Percentiles rank a stretch among this genome's conserved stretches.
Conservation (phyloP, 35 echinoderm and acorn worm species). For the Eucidaris tribuloides region DNA sequence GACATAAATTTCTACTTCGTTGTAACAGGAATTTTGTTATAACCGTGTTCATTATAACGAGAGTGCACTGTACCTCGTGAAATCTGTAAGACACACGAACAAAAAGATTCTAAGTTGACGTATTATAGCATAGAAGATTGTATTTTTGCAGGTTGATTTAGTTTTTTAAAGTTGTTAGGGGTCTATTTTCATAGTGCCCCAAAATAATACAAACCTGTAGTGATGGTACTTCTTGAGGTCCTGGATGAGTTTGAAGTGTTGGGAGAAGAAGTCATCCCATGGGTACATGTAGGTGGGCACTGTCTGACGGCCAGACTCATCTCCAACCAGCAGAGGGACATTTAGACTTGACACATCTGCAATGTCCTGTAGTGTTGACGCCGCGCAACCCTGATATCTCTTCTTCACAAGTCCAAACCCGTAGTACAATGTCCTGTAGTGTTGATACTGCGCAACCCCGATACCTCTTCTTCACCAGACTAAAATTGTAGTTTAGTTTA, state of each 20-base stretch:
- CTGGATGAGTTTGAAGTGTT: not conserved
- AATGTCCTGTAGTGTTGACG: not conserved
- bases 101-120: too few relatives aligned
- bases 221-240: not conserved
- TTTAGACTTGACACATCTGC: not conserved
- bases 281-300: not conserved
- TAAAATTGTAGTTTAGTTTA: not conserved
- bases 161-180: too few relatives aligned
- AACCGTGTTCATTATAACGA: too few relatives aligned
- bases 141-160: too few relatives aligned
- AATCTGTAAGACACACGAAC: too few relatives aligned
- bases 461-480: not conserved
- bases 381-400: not conserved
- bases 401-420: not conserved
- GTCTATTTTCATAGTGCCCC: too few relatives aligned
- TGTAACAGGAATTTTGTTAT: too few relatives aligned
- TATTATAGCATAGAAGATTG: too few relatives aligned
- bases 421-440: not conserved
- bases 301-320: not conserved
- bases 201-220: not conserved
- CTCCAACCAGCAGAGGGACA: not conserved
- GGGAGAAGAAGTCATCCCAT: not conserved
- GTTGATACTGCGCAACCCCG: not conserved
- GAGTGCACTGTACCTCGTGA: too few relatives aligned
- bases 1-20: too few relatives aligned